Conservation (phyloP, 1,140 invertebrate genomes). For the Adoxophyes honmai region DNA sequence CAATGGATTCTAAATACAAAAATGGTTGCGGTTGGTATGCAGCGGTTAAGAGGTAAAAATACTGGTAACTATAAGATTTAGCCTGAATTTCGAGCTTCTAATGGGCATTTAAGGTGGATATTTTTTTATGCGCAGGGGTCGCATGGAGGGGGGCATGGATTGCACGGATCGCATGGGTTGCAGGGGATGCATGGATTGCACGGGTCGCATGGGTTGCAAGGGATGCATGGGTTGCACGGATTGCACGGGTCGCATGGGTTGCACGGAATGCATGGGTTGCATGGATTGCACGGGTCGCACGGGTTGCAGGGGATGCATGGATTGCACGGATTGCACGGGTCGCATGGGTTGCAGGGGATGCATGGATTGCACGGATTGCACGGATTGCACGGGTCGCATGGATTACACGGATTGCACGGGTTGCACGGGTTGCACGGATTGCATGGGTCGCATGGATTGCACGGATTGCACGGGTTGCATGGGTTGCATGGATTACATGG, state of each 20-base stretch:
- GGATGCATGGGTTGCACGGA: not conserved
- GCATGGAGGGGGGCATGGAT: constrained; percentile 5
- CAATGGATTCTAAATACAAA: no score
- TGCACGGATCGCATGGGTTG: constrained; percentile 19
- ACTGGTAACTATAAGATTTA: no score
- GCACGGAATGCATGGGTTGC: constrained; percentile 19
- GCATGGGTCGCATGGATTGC: constrained; percentile 9
- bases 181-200: constrained; percentile 1
- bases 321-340: constrained; percentile 17
- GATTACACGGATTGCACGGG: no score
- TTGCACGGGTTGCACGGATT: not conserved
- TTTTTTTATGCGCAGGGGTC: constrained; percentile 17
- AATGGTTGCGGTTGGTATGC: no score
- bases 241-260: not conserved
- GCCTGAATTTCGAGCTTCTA: no score
- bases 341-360: no score
- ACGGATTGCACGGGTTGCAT: not conserved
- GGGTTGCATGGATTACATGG: not conserved
- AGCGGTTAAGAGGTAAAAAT: no score
- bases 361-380: constrained; percentile 20
- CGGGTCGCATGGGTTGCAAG: not conserved
- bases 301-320: constrained; percentile 15
- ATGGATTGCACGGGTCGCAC: not conserved
- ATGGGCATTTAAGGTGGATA: constrained; percentile 11
- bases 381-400: constrained; percentile 16